A percentile compares a stretch with the other conserved stretches of the same genome.
Conservation (phyloP, 30 jellyfish, hydroid and myxozoan genomes). For the Aurelia coerulea region DNA sequence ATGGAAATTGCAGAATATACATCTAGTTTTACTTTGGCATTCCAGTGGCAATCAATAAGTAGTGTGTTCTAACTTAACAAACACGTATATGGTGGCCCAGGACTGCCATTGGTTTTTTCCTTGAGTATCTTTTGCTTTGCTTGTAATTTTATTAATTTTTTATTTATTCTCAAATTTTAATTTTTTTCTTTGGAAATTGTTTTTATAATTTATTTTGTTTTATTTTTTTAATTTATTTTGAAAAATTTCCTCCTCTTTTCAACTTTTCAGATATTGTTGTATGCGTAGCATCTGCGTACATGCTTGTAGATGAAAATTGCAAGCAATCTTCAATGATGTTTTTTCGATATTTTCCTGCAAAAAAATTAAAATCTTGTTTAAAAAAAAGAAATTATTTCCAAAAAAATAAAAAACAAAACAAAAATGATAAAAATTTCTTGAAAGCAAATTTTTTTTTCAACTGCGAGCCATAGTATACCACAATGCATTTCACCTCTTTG, state of each 20-base stretch:
- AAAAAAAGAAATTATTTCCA: no score
- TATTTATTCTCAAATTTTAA: no score
- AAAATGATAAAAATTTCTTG: no score
- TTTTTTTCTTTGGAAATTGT: neutral
- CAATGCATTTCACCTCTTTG: conserved; percentile 21
- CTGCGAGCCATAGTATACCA: conserved; percentile 39
- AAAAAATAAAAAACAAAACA: no score
- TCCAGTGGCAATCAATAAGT: no score
- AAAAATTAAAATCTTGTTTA: no score
- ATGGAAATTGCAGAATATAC: no score
- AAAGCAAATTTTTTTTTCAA: neutral
- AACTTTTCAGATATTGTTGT: neutral
- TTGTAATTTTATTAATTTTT: no score
- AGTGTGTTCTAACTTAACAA: no score
- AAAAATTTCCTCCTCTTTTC: neutral
- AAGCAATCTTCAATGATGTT: neutral
- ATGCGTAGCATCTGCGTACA: neutral
- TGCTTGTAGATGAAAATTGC: neutral
- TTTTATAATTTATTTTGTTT: neutral
- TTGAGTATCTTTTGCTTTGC: neutral
- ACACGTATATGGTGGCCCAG: neutral
- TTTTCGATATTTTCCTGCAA: neutral
- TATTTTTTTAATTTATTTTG: no score
- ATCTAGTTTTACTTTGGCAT: no score
- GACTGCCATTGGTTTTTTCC: neutral